Evolutionary conservation across 2,113 vertebrate species (phyloP), one percentile per base, ranked within the genome.

Genomic region (Anolis sagrei): DNA sequence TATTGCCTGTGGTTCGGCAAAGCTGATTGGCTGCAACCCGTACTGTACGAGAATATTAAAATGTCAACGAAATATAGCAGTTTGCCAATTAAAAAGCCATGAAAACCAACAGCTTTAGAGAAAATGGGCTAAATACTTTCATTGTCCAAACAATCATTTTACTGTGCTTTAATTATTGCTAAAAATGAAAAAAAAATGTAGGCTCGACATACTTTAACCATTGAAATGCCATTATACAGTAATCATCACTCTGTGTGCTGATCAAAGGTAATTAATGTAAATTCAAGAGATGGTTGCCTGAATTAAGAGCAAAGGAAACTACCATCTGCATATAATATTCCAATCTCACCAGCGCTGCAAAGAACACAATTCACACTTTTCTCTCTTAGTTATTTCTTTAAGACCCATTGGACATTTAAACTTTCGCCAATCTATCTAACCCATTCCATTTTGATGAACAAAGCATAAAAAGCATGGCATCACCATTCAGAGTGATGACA

Each of bases 21-120:
- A 92, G 92, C 94, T 70, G 92, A 94, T 88, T 92, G 94, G 93
- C 91, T 92, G 64, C 32, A 2, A 75, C 85, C 10, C 0, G 69
- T 76, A 23, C 89, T 1, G 87, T 90, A 0, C 14, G 27, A 81
- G 86, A 91, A 89, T 79, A 82, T 34, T 89, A 13, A 94, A 39
- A 83, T 76, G 14, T 79, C 2, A 54, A 14, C 39, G 74, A 79
- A 68, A 87, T 81, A 83, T 78, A 19, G 90, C 74, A 79, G 68
- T 79, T 76, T 2, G 9, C 58, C 87, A 90, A 64, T 82, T 68
- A 36, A 80, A 58, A 93, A 94, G 92, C 94, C 90, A 0, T 69
- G 89, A 93, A 87, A 90, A 83, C 73, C 86, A 61, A 0, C 9
- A 54, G n/a, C 34, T 76, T 62, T 51, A 19, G 36, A 39, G 32